Base-by-base conservation (phyloP, 2,113 vertebrate genomes). In the Talpa occidentalis region DNA sequence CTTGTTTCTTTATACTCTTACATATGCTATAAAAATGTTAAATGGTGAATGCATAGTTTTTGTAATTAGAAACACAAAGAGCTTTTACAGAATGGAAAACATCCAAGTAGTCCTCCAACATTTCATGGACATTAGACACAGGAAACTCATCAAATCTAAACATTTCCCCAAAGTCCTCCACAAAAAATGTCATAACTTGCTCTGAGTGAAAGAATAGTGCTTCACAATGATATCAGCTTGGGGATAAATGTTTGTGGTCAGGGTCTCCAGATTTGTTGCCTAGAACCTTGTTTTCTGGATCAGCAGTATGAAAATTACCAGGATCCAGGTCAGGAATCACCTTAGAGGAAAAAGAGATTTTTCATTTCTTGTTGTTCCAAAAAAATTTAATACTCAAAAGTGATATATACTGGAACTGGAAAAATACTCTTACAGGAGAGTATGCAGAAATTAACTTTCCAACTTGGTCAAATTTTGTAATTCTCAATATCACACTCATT, bases 341-440 rank as follows among this genome's bases (percentile, higher is more conserved):
- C 40, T 1, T 66, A 49, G 56, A 91, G 56, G 70, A 37, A 84
- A 76, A 79, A 1, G 30, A 91, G 24, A 91, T 40, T 69, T 54
- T 64, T 5, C 37, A 64, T 80, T 95, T 52, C 28, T 44, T 77
- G 22, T 19, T 91, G 28, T 85, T 21, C 40, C 62, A 49, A 91
- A 94, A 94, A 92, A 89, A 74, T 66, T 64, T 47, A 42, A 56
- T 76, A 42, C 26, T 86, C 59, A 89, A 59, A 88, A 85, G 62
- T 82, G 54, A 95, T 8, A 82, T 4, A 80, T 76, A 52, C 9
- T 78, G 6, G 59, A 81, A 52, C 70, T 87, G 3, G 56, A 69
- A 69, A 66, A 62, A 69, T 16, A 70, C 26, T 56, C 85, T 91
- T 37, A 24, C 30, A 3, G 37, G n/a, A 92, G 42, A 90, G 81